phyloP scores from a whole-genome alignment of 1,140 invertebrate genomes.

The Geopemphigus sp. region DNA sequence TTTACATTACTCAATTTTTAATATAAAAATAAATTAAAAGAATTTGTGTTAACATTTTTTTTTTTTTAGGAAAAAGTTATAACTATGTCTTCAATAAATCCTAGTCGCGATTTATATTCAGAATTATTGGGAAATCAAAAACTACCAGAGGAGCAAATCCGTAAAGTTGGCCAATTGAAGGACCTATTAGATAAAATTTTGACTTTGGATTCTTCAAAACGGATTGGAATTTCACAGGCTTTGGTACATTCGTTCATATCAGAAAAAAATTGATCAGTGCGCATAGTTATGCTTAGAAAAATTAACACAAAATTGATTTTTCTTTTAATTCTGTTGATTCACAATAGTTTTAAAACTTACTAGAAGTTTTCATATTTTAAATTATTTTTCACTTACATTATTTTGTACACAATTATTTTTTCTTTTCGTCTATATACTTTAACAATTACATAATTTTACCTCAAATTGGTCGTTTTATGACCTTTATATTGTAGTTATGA shows the following conservation, averaged over 20 bases:
- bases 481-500: slow-evolving; percentile 45
- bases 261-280: slow-evolving; percentile 70
- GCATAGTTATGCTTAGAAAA: slow-evolving; percentile 33
- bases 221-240: slow-evolving; percentile 90
- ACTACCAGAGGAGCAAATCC: slow-evolving; percentile 82
- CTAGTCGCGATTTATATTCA: slow-evolving; percentile 76
- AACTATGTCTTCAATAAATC: slow-evolving; percentile 86
- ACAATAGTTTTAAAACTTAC: slow-evolving; percentile 29
- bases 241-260: slow-evolving; percentile 95
- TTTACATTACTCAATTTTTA: background rate
- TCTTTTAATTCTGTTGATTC: slow-evolving; percentile 36
- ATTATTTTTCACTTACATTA: slow-evolving; percentile 44
- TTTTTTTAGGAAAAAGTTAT: slow-evolving; percentile 91
- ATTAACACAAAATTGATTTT: slow-evolving; percentile 17
- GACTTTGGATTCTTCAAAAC: slow-evolving; percentile 87
- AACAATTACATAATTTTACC: slow-evolving; percentile 25
- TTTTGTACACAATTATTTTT: slow-evolving; percentile 46
- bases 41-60: slow-evolving; percentile 3
- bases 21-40: background rate
- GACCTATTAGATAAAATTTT: slow-evolving; percentile 92
- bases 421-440: slow-evolving; percentile 19
- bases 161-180: slow-evolving; percentile 88
- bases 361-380: slow-evolving; percentile 36
- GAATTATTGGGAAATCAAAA: slow-evolving; percentile 87
- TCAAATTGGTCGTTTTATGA: slow-evolving; percentile 23